Conservation (phyloP, 2,113 vertebrate genomes). For the Chrysochloris asiatica region DNA sequence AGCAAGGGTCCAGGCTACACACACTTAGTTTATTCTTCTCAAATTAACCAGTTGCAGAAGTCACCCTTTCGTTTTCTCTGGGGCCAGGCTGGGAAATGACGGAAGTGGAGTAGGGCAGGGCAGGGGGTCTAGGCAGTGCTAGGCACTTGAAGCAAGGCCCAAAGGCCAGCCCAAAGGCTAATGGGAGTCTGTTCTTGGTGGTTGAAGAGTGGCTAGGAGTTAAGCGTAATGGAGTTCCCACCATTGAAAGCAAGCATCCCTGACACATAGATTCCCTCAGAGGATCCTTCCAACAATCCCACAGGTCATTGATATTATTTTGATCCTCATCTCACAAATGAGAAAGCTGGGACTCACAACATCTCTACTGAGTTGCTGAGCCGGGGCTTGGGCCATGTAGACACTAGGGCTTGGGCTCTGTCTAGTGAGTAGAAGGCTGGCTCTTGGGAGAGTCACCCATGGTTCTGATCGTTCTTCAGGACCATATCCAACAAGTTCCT, state of each 20-base stretch:
- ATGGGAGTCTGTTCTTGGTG: no score
- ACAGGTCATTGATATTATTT: background rate
- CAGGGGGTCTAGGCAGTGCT: no score
- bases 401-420: background rate
- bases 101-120: no score
- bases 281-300: background rate
- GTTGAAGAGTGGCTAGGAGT: background rate
- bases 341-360: background rate
- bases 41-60: background rate
- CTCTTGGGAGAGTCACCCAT: rapidly evolving
- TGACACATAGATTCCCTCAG: background rate
- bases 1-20: background rate
- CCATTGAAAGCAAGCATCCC: background rate
- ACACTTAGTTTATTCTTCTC: background rate
- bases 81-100: no score
- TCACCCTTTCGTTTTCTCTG: background rate
- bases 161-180: no score
- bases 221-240: background rate
- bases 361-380: background rate
- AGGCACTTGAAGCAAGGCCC: no score
- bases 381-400: background rate
- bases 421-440: background rate
- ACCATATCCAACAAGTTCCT: background rate
- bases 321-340: background rate
- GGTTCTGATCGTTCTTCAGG: background rate